Percentiles rank a stretch among this genome's conserved stretches.
Evolutionary conservation across 2,113 vertebrate species (phyloP).

Genomic region (Silurus meridionalis): DNA sequence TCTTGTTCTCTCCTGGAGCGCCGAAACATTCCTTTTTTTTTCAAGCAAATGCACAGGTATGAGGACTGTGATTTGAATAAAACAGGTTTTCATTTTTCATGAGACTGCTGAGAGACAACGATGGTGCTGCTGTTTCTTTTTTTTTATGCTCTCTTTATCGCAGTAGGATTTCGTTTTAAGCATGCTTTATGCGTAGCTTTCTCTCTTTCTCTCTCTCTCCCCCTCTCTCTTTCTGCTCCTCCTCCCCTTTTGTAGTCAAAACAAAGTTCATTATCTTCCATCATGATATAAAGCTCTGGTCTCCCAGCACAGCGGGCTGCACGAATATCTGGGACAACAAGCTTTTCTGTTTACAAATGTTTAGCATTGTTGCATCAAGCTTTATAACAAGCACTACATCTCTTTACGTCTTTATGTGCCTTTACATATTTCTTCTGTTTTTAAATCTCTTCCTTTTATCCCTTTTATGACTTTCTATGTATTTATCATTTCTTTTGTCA

Average conservation of each 20-base stretch:
- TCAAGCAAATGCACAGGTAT: constrained; percentile 5
- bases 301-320: constrained; percentile 49
- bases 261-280: constrained; percentile 61
- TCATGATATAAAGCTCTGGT: constrained; percentile 50
- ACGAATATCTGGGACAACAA: constrained; percentile 50
- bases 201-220: constrained; percentile 15
- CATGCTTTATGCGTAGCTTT: background rate
- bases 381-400: constrained; percentile 13
- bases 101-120: constrained; percentile 1
- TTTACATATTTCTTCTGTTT: too few relatives aligned
- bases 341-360: constrained; percentile 56
- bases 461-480: too few relatives aligned
- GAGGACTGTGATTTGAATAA: constrained; percentile 30
- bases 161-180: constrained; percentile 12
- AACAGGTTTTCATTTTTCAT: constrained; percentile 23
- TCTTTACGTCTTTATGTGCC: background rate
- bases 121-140: background rate
- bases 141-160: constrained; percentile 24
- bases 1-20: constrained; percentile 22
- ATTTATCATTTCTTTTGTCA: too few relatives aligned
- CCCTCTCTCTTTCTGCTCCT: constrained; percentile 32
- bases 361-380: constrained; percentile 21
- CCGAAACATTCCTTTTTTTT: background rate
- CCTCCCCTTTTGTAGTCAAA: constrained; percentile 55
- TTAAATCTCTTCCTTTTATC: background rate